Evolutionary conservation across 2,797 vertebrate genomes (phyloP).

Genomic region (Momotus momota): DNA sequence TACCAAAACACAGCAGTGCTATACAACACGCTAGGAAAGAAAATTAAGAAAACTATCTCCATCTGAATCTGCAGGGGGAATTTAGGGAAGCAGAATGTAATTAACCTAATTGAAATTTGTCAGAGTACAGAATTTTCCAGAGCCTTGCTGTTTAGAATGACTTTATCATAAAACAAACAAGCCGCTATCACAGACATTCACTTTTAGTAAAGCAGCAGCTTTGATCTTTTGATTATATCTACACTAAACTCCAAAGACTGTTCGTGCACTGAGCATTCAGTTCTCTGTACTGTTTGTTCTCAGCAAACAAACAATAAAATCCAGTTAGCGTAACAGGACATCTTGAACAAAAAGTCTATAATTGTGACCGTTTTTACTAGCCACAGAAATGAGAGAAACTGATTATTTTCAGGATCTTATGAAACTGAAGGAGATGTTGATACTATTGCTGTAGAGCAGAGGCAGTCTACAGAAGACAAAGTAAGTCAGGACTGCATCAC

Average conservation of each 20-base stretch:
- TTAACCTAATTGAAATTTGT: constrained; percentile 52
- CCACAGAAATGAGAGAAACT: not conserved
- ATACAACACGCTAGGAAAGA: not conserved
- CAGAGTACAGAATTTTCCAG: not conserved
- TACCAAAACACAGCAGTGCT: constrained; percentile 6
- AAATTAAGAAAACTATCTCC: constrained; percentile 36
- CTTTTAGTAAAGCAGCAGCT: not conserved
- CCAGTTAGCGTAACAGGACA: not conserved
- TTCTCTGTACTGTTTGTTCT: not conserved
- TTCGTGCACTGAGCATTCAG: not conserved
- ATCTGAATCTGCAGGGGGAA: constrained; percentile 10
- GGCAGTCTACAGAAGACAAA: not conserved
- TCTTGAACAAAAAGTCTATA: not conserved
- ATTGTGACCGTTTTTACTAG: not conserved
- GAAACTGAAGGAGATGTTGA: not conserved
- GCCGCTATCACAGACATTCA: not conserved
- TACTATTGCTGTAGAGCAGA: not conserved
- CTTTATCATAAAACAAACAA: constrained; percentile 34
- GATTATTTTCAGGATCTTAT: not conserved
- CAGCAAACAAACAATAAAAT: not conserved
- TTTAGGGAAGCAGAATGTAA: constrained; percentile 29
- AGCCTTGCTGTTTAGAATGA: not conserved
- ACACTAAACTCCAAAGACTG: not conserved
- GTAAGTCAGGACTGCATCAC: not conserved
- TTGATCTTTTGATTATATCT: constrained; percentile 7